phyloP scores from a whole-genome alignment of 1,140 invertebrate species.

The Zaprionus lachaisei region DNA sequence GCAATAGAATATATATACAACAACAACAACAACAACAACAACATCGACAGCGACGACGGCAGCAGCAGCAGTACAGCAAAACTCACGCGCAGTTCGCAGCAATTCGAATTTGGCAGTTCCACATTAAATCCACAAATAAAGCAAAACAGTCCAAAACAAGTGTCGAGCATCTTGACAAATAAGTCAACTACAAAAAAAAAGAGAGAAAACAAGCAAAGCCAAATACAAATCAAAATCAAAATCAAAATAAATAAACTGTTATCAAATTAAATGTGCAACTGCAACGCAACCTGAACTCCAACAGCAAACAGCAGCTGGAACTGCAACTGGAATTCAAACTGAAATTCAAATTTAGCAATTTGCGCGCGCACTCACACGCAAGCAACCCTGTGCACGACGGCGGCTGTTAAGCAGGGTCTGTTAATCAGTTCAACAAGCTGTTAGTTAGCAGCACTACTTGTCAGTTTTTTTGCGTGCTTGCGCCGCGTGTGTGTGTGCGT shows the following conservation, averaged over 20 bases:
- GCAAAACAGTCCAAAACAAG: conserved; percentile 54
- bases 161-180: conserved; percentile 36
- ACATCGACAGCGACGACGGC: conserved; percentile 8
- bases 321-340: conserved; percentile 6
- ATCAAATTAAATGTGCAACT: conserved; percentile 21
- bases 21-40: conserved; percentile 5
- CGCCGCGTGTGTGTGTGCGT: conserved; percentile 48
- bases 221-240: conserved; percentile 15
- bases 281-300: conserved; percentile 13
- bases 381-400: conserved; percentile 61
- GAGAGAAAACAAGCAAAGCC: conserved; percentile 14
- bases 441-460: conserved; percentile 62
- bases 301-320: not conserved
- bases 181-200: conserved; percentile 31
- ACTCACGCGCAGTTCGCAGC: conserved; percentile 42
- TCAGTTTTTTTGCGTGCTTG: conserved; percentile 67
- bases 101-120: conserved; percentile 46
- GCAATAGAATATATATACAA: conserved; percentile 56
- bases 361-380: conserved; percentile 40
- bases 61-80: conserved; percentile 18
- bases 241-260: conserved; percentile 30
- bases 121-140: conserved; percentile 52
- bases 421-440: conserved; percentile 43
- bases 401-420: conserved; percentile 30
- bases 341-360: conserved; percentile 42